Evolutionary conservation across 1,140 invertebrate genomes (phyloP).

Genomic region (Tetragonula clypearis): DNA sequence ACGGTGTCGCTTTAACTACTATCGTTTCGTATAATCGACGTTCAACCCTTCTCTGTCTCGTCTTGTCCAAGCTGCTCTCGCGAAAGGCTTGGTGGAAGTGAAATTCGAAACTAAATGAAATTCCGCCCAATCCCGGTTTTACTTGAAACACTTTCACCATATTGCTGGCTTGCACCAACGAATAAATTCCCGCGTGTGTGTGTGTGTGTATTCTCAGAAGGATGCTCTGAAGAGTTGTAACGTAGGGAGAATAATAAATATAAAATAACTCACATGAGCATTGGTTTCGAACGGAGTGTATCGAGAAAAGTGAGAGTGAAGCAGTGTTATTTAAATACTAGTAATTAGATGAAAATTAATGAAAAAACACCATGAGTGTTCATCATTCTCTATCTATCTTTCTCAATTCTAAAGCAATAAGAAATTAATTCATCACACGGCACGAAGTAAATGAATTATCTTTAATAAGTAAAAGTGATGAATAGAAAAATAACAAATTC

Average conservation of each 20-base stretch:
- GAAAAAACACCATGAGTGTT: not conserved
- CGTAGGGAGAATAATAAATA: not conserved
- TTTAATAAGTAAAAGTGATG: too few species aligned
- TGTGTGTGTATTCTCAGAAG: not conserved
- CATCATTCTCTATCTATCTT: not conserved
- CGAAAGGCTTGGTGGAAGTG: not conserved
- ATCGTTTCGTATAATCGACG: slow-evolving; percentile 32
- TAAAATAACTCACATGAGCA: not conserved
- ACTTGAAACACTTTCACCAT: slow-evolving; percentile 14
- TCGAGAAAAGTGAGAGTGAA: too few species aligned
- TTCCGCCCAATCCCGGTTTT: slow-evolving; percentile 18
- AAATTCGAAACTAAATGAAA: slow-evolving; percentile 45
- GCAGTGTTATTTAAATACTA: not conserved
- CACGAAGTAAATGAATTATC: too few species aligned
- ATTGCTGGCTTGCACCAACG: not conserved
- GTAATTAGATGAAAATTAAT: not conserved
- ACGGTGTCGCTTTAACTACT: slow-evolving; percentile 34
- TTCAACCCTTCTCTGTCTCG: too few species aligned
- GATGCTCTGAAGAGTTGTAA: not conserved
- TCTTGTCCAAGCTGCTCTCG: not conserved
- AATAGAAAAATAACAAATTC: too few species aligned
- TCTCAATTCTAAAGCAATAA: not conserved
- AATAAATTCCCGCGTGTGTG: not conserved
- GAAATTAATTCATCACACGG: too few species aligned
- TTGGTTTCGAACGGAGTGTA: not conserved